These are phyloP conservation scores for Lasiommata megera DNA, from an alignment of 2,888 invertebrate genomes.

Conservation along the genomic window DNA sequence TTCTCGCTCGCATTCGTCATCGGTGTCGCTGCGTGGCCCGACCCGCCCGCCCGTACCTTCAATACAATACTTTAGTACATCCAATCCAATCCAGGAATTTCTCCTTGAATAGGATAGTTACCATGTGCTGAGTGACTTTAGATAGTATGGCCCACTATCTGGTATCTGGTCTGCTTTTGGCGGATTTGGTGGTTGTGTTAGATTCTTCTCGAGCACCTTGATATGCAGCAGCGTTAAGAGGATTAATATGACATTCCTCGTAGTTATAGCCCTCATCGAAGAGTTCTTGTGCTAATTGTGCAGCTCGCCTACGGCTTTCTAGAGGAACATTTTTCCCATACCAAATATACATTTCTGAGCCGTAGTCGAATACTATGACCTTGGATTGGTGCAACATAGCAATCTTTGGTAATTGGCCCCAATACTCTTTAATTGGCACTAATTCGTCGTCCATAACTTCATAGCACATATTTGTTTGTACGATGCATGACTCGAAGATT, in stretches of 20 bases:
- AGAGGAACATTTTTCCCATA: slow-evolving; percentile 92
- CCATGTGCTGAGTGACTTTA: slow-evolving; percentile 95
- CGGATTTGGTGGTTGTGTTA: slow-evolving; percentile 64
- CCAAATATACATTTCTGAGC: slow-evolving; percentile 97
- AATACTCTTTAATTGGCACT: slow-evolving; percentile 90
- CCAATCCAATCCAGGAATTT: slow-evolving; percentile 98
- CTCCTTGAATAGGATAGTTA: slow-evolving; percentile 95
- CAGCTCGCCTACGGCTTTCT: slow-evolving; percentile 86
- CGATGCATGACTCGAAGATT: slow-evolving; percentile 91
- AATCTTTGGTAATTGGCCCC: slow-evolving; percentile 92
- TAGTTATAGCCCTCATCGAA: slow-evolving; percentile 93
- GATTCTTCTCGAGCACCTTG: slow-evolving; percentile 82
- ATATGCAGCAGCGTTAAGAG: slow-evolving; percentile 84
- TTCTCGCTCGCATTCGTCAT: too few species aligned
- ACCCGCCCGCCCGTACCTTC: too few species aligned
- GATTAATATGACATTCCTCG: slow-evolving; percentile 90
- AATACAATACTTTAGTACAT: too few species aligned
- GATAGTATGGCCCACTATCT: slow-evolving; percentile 94
- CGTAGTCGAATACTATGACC: slow-evolving; percentile 95
- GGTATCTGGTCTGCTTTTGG: slow-evolving; percentile 84
- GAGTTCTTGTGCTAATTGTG: slow-evolving; percentile 90
- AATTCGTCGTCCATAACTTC: slow-evolving; percentile 88
- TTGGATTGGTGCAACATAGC: slow-evolving; percentile 91
- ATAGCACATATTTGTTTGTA: slow-evolving; percentile 95
- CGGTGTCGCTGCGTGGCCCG: too few species aligned